Evolutionary conservation across 2,888 invertebrate species (phyloP).

Genomic region (Crioceris asparagi): DNA sequence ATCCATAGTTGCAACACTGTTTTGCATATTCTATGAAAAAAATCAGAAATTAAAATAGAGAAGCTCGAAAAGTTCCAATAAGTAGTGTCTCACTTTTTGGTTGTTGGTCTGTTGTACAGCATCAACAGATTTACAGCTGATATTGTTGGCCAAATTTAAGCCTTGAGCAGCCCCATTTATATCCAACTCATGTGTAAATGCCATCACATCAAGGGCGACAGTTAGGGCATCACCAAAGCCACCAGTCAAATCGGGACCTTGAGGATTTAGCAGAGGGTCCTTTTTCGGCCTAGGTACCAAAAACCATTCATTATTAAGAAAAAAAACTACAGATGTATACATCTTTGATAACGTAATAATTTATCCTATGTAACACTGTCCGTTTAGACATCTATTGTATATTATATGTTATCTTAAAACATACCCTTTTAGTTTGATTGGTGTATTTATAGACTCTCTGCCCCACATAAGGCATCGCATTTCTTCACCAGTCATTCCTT

Average conservation of each 20-base stretch:
- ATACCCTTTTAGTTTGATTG: conserved; percentile 58
- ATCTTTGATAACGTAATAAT: too few species aligned
- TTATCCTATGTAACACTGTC: too few species aligned
- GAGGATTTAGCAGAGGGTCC: conserved; percentile 37
- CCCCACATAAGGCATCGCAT: conserved; percentile 85
- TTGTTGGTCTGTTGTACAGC: too few species aligned
- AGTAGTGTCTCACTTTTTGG: too few species aligned
- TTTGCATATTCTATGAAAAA: too few species aligned
- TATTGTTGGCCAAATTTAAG: conserved; percentile 27
- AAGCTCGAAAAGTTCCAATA: too few species aligned
- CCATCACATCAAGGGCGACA: conserved; percentile 72
- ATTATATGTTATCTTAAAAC: conserved; percentile 1
- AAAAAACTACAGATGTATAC: too few species aligned
- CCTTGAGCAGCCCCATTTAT: conserved; percentile 28
- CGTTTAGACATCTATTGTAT: too few species aligned
- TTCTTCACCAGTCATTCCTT: conserved; percentile 79
- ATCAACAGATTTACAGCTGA: too few species aligned
- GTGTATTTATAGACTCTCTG: conserved; percentile 76
- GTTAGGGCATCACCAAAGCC: conserved; percentile 54
- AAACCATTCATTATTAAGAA: too few species aligned
- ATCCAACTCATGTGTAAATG: conserved; percentile 60
- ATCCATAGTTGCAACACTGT: too few species aligned
- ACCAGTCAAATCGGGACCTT: conserved; percentile 38
- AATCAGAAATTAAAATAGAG: too few species aligned
- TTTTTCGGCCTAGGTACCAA: conserved; percentile 33